Conservation (phyloP, 2,113 vertebrate species). For the Phalacrocorax brasilianus region DNA sequence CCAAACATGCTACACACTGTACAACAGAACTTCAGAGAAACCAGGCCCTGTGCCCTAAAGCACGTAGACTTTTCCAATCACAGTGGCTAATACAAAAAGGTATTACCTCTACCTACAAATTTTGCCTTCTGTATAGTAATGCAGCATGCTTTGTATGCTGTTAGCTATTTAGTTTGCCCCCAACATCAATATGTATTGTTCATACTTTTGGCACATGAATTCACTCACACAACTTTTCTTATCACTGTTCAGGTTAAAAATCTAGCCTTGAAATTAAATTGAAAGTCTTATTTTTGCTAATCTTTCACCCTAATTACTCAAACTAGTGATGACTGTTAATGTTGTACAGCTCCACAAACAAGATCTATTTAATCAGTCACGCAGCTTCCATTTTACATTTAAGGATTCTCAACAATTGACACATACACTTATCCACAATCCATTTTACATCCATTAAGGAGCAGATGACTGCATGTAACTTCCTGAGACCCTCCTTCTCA, state of each 20-base stretch:
- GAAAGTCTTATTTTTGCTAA: background rate
- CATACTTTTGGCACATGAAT: background rate
- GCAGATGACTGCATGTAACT: background rate
- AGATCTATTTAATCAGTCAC: background rate
- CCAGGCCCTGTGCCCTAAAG: background rate
- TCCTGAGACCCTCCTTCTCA: background rate
- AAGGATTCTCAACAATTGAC: background rate
- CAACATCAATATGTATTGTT: background rate
- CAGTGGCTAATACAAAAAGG: background rate
- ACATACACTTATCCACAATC: background rate
- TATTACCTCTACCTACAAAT: background rate
- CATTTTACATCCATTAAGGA: background rate
- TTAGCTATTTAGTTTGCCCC: background rate
- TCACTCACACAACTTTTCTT: background rate
- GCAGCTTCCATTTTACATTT: background rate
- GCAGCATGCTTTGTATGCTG: background rate
- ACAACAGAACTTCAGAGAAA: background rate
- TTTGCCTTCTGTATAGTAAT: background rate
- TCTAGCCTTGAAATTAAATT: background rate
- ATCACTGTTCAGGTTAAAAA: background rate
- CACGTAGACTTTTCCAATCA: background rate
- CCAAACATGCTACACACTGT: background rate
- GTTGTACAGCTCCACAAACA: background rate
- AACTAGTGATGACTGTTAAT: background rate
- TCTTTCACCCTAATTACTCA: background rate